Percentiles rank a stretch among this genome's conserved stretches.
Evolutionary conservation across 1,140 invertebrate species (phyloP).

Genomic region (Bombus polaris): DNA sequence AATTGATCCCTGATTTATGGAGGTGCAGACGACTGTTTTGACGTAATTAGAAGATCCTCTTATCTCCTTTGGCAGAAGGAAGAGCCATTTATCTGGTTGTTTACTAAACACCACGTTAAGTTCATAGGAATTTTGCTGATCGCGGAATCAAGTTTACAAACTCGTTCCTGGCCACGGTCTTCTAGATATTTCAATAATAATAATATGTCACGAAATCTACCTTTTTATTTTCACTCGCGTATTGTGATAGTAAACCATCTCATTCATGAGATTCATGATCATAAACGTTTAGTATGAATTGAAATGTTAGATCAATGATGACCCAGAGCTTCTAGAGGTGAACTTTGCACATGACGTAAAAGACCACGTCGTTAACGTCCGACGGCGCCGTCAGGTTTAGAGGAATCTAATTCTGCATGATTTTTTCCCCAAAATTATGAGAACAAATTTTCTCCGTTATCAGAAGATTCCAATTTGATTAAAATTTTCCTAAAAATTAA

Average conservation of each 20-base stretch:
- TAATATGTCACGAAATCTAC: slow-evolving; percentile 47
- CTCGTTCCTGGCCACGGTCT: slow-evolving; percentile 41
- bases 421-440: neutral
- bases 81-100: slow-evolving; percentile 72
- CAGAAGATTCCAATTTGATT: neutral
- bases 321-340: neutral
- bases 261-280: slow-evolving; percentile 44
- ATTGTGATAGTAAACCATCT: slow-evolving; percentile 36
- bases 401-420: neutral
- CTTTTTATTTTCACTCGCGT: slow-evolving; percentile 18
- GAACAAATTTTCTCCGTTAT: neutral
- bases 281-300: neutral
- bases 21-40: slow-evolving; percentile 9
- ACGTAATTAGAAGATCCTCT: slow-evolving; percentile 35
- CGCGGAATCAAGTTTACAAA: slow-evolving; percentile 72
- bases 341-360: slow-evolving; percentile 16
- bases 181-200: slow-evolving; percentile 58
- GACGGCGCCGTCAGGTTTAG: neutral
- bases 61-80: slow-evolving; percentile 49
- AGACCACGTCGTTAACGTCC: neutral
- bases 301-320: neutral
- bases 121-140: slow-evolving; percentile 69
- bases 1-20: slow-evolving; percentile 13
- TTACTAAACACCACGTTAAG: slow-evolving; percentile 74
- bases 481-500: neutral